Evolutionary conservation across 2,113 vertebrate genomes (phyloP).

Genomic region (Orcinus orca): DNA sequence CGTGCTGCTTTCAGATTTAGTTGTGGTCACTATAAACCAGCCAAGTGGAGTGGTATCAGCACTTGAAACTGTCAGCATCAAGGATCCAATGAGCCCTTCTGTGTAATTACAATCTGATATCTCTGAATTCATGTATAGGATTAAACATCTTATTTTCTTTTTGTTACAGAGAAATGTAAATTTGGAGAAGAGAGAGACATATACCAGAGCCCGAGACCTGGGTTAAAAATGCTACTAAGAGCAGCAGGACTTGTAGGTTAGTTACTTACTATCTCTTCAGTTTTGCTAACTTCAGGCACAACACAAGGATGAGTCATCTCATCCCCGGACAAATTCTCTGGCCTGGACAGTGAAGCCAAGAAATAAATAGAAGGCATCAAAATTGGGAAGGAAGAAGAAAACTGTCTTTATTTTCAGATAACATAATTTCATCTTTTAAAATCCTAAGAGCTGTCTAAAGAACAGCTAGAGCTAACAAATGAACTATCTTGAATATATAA

Average conservation of each 20-base stretch:
- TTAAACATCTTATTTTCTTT: neutral
- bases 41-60: neutral
- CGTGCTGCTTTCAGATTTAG: neutral
- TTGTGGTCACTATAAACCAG: neutral
- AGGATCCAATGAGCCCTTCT: neutral
- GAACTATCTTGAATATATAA: too few relatives aligned
- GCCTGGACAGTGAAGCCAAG: neutral
- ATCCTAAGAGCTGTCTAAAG: neutral
- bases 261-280: neutral
- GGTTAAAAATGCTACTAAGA: neutral
- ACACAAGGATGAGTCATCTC: neutral
- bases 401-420: neutral
- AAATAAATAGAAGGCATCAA: neutral
- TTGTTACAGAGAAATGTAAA: neutral
- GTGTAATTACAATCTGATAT: neutral
- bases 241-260: neutral
- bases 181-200: neutral
- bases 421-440: neutral
- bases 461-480: neutral
- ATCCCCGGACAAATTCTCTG: neutral
- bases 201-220: neutral
- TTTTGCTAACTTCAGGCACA: neutral
- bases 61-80: neutral
- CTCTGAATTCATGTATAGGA: neutral
- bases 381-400: neutral